These are phyloP conservation scores for Wasmannia auropunctata DNA, from an alignment of 1,140 invertebrate genomes.

Conservation along the genomic window DNA sequence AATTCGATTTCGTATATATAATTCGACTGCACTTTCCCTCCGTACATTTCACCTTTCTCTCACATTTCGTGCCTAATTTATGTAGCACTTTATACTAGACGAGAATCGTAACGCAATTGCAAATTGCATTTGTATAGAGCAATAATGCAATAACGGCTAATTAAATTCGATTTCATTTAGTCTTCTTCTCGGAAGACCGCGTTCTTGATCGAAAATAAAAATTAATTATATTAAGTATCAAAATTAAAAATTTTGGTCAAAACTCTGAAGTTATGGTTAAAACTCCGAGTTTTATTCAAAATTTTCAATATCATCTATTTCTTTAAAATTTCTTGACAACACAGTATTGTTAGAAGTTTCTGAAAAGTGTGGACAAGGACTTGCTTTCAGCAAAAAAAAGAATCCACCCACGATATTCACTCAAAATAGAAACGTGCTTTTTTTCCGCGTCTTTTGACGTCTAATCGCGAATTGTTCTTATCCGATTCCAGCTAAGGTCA, in stretches of 20 bases:
- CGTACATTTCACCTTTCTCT: slow-evolving; percentile 32
- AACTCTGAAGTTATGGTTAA: too few species aligned
- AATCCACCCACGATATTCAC: neutral
- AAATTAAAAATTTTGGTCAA: neutral
- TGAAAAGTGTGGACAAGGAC: neutral
- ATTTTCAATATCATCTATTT: neutral
- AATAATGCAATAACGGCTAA: neutral
- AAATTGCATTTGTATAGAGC: neutral
- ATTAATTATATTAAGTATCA: neutral
- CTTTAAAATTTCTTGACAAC: neutral
- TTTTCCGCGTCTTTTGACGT: neutral
- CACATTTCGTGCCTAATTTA: slow-evolving; percentile 21
- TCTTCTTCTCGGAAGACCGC: neutral
- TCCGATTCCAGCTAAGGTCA: slow-evolving; percentile 79
- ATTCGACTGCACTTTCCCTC: slow-evolving; percentile 27
- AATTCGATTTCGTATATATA: slow-evolving; percentile 9
- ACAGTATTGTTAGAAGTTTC: neutral
- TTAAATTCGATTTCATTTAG: neutral
- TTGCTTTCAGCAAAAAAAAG: neutral
- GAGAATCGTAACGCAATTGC: neutral
- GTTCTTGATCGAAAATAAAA: neutral
- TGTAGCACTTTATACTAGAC: neutral
- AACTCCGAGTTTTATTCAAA: neutral
- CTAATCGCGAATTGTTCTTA: neutral
- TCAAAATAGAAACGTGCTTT: neutral